A percentile compares a stretch with the other conserved stretches of the same genome.
phyloP scores from a whole-genome alignment of 2,888 invertebrate genomes.

The Oscheius sp. region DNA sequence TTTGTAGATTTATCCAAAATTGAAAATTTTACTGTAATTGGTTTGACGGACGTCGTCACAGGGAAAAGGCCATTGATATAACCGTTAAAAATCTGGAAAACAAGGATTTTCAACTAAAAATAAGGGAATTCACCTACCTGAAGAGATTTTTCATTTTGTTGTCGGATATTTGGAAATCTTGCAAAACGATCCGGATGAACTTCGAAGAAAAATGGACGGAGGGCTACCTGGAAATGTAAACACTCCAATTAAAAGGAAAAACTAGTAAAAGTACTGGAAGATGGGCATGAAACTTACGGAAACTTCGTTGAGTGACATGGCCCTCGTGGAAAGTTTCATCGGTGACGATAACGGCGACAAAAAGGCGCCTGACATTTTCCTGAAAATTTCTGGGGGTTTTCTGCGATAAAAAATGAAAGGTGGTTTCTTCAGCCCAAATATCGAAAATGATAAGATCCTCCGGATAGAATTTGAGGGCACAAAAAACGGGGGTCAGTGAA shows the following conservation, averaged over 20 bases:
- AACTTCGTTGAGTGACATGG: constrained; percentile 31
- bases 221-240: constrained; percentile 65
- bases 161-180: constrained; percentile 72
- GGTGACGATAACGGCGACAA: constrained; percentile 19
- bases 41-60: constrained; percentile 40
- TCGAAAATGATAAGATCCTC: too few species aligned
- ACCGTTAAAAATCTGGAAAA: constrained; percentile 70
- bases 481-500: too few species aligned
- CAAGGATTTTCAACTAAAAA: not conserved
- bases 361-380: constrained; percentile 14
- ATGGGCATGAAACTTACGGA: constrained; percentile 13
- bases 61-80: constrained; percentile 71
- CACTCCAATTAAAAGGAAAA: not conserved
- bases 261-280: not conserved
- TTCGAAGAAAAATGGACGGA: constrained; percentile 75
- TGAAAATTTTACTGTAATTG: constrained; percentile 41
- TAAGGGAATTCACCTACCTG: constrained; percentile 50
- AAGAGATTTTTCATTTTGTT: constrained; percentile 70
- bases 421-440: too few species aligned
- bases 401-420: too few species aligned
- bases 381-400: not conserved
- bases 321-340: constrained; percentile 4
- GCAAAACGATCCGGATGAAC: constrained; percentile 77
- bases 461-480: too few species aligned
- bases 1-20: constrained; percentile 33